Conservation (phyloP, 2,113 vertebrate genomes). For the Scomber scombrus region DNA sequence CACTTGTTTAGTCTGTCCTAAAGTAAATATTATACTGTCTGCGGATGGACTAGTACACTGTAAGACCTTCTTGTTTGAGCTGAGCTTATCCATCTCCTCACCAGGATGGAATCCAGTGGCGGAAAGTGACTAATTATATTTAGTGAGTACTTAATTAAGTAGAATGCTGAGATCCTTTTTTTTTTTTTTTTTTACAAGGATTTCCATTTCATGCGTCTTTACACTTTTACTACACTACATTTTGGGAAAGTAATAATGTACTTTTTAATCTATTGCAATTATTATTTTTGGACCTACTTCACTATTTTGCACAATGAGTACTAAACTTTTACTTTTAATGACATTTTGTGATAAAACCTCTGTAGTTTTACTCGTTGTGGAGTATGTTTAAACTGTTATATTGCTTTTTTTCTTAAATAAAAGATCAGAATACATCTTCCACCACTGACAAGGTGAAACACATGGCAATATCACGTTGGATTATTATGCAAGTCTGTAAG, state of each 20-base stretch:
- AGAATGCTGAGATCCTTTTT: background rate
- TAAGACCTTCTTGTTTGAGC: background rate
- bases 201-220: background rate
- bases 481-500: background rate
- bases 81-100: background rate
- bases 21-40: conserved; percentile 1
- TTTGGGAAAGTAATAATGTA: background rate
- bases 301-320: too few species aligned
- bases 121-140: background rate
- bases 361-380: background rate
- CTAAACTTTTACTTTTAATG: too few species aligned
- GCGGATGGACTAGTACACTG: background rate
- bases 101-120: background rate
- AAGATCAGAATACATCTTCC: background rate
- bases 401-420: too few species aligned
- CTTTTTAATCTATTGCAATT: background rate
- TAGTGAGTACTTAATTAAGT: background rate
- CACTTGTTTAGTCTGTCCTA: conserved; percentile 29
- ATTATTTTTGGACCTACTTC: background rate
- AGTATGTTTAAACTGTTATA: background rate
- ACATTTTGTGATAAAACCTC: too few species aligned
- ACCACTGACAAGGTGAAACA: background rate
- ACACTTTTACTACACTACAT: background rate
- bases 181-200: too few species aligned
- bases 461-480: background rate